phyloP scores from a whole-genome alignment of 2,113 vertebrate species.

The Rhabdomys dilectus region DNA sequence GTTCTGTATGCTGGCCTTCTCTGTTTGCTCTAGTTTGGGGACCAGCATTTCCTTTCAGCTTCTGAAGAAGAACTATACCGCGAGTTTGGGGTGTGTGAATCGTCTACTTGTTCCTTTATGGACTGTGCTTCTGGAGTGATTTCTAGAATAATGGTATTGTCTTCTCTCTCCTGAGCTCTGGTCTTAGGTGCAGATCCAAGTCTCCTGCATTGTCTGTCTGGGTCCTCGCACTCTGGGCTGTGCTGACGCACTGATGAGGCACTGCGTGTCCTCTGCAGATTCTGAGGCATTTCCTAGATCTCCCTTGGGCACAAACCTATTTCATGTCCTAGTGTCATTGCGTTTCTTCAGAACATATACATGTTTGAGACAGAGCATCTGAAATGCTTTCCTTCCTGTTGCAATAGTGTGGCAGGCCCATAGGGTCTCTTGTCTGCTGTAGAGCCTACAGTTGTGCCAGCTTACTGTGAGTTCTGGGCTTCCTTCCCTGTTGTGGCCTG shows the following conservation, averaged over 20 bases:
- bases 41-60: not conserved
- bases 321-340: not conserved
- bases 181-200: not conserved
- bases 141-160: not conserved
- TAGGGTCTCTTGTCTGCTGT: not conserved
- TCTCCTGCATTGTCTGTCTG: not conserved
- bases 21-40: too few relatives aligned
- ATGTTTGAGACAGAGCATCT: not conserved
- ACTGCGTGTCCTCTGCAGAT: not conserved
- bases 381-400: not conserved
- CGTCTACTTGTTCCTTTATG: not conserved
- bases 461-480: not conserved
- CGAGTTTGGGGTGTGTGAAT: not conserved
- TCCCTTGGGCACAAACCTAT: not conserved
- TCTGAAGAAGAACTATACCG: not conserved
- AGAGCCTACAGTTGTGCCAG: not conserved
- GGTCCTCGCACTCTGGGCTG: too few relatives aligned
- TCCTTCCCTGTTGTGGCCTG: not conserved
- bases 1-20: fast-evolving
- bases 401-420: not conserved
- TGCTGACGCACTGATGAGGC: fast-evolving
- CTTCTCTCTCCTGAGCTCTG: not conserved
- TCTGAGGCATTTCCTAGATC: not conserved
- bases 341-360: not conserved
- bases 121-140: not conserved